These are phyloP conservation scores for Otis tarda DNA, from an alignment of 2,113 vertebrate species.

Conservation along the genomic window DNA sequence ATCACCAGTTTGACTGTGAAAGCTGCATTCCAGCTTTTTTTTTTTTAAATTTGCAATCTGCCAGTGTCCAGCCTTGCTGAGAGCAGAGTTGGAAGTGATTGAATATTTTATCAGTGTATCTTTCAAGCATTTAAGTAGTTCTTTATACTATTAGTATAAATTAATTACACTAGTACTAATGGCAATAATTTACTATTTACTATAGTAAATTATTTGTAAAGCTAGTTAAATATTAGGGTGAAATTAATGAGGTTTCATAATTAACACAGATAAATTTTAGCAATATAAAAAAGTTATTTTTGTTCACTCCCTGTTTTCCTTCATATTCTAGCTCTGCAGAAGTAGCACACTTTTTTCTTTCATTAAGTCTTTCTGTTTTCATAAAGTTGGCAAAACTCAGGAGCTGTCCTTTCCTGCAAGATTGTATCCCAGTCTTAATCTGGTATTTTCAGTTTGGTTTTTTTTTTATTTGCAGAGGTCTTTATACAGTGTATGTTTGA, in stretches of 20 bases:
- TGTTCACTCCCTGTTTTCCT: background rate
- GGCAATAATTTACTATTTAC: background rate
- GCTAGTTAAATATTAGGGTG: background rate
- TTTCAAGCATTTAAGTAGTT: background rate
- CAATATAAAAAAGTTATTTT: background rate
- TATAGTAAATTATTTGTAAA: background rate
- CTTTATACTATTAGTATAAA: background rate
- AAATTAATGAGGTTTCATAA: background rate
- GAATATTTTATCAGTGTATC: background rate
- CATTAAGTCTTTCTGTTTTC: background rate
- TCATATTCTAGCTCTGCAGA: background rate
- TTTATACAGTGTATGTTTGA: background rate
- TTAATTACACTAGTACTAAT: background rate
- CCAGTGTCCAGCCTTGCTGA: background rate
- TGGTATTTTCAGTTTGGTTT: background rate
- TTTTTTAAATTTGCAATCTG: background rate
- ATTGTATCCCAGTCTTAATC: background rate
- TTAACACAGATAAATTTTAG: background rate
- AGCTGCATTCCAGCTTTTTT: too few relatives aligned
- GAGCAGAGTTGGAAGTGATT: background rate
- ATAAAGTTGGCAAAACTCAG: background rate
- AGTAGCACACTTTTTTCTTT: background rate
- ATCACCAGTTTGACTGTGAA: background rate
- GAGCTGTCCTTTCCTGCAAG: background rate
- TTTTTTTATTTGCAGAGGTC: background rate